A percentile compares a stretch with the other conserved stretches of the same genome.
Evolutionary conservation across 2,113 vertebrate species (phyloP).

Genomic region (Alaudala cheleensis): DNA sequence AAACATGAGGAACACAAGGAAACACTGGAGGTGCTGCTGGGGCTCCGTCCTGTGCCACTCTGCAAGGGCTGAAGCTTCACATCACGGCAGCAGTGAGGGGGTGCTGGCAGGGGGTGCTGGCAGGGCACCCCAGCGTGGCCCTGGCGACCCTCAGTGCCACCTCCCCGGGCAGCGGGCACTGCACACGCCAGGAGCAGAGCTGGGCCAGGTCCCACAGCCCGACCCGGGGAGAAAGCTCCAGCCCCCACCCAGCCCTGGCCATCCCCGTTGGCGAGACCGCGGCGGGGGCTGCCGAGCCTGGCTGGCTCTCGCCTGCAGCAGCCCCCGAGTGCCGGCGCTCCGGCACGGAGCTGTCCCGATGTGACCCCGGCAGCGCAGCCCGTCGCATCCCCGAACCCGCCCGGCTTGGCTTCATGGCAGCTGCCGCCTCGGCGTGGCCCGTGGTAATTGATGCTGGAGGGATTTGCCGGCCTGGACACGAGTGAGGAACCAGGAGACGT

Average conservation of each 20-base stretch:
- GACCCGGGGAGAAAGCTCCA: not conserved
- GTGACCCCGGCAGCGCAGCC: not conserved
- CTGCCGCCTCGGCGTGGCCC: not conserved
- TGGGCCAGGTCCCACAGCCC: not conserved
- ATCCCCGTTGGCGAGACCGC: fast-evolving
- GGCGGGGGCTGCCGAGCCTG: fast-evolving
- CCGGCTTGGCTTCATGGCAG: not conserved
- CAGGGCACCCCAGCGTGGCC: not conserved
- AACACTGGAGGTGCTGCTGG: not conserved
- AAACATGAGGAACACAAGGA: not conserved
- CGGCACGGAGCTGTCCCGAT: not conserved
- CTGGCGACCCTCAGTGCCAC: fast-evolving
- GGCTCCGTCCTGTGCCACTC: not conserved
- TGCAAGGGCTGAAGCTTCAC: not conserved
- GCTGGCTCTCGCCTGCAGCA: not conserved
- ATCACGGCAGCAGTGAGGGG: not conserved
- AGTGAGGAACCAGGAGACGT: not conserved
- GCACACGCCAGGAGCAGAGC: fast-evolving
- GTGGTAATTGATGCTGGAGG: not conserved
- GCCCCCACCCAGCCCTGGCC: fast-evolving
- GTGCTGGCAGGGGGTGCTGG: not conserved
- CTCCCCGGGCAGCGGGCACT: not conserved
- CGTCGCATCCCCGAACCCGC: not conserved
- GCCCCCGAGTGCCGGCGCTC: not conserved
- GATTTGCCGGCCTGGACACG: not conserved